Evolutionary conservation across 1,140 invertebrate genomes (phyloP).

Genomic region (Drosophila micromelanica): DNA sequence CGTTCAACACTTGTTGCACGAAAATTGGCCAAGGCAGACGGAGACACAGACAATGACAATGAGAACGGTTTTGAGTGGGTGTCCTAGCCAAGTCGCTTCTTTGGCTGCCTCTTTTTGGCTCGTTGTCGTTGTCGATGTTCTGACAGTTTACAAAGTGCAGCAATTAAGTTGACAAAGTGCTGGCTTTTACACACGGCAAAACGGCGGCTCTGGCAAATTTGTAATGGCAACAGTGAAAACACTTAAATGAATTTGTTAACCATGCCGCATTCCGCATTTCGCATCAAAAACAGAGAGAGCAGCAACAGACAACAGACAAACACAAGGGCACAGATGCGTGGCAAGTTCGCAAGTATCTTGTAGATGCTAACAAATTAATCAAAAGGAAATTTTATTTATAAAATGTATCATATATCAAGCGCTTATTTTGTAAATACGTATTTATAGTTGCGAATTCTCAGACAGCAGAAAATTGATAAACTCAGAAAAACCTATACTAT

Average conservation of each 20-base stretch:
- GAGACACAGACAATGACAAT: conserved; percentile 1
- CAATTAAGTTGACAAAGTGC: conserved; percentile 81
- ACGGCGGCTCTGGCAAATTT: conserved; percentile 39
- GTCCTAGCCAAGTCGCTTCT: conserved; percentile 17
- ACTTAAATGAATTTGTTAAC: conserved; percentile 72
- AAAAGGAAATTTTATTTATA: conserved; percentile 10
- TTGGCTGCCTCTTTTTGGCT: conserved; percentile 1
- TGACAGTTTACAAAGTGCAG: conserved; percentile 81
- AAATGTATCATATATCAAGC: conserved; percentile 1
- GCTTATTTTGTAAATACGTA: no score
- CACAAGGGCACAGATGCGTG: conserved; percentile 26
- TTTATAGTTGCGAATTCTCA: no score
- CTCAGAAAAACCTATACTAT: no score
- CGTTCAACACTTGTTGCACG: conserved; percentile 27
- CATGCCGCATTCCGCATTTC: conserved; percentile 29
- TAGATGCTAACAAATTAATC: conserved; percentile 57
- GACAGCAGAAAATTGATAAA: no score
- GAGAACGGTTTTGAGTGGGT: conserved; percentile 37
- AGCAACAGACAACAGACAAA: background rate
- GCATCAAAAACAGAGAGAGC: background rate
- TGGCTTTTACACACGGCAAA: conserved; percentile 52
- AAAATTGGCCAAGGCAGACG: background rate
- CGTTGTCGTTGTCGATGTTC: conserved; percentile 24
- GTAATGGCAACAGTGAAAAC: conserved; percentile 56
- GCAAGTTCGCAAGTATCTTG: conserved; percentile 47